These are phyloP conservation scores for Lagopus muta DNA, from an alignment of 2,113 vertebrate species.

Conservation along the genomic window DNA sequence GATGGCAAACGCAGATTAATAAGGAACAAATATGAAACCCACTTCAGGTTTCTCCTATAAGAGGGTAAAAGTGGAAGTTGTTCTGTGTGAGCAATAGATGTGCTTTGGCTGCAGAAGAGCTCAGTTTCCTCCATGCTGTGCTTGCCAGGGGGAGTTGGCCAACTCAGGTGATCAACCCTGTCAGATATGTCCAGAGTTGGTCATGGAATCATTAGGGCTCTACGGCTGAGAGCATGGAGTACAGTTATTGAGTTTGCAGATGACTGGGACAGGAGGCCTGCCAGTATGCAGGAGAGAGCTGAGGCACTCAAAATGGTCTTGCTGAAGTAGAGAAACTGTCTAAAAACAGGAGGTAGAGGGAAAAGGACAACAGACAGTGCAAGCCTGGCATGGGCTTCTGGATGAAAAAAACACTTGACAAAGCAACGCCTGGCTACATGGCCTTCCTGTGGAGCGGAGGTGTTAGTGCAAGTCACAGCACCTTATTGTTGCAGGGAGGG, in stretches of 20 bases:
- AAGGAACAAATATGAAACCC: not conserved
- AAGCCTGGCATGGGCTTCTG: not conserved
- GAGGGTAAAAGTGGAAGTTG: not conserved
- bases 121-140: not conserved
- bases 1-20: not conserved
- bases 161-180: fast-evolving
- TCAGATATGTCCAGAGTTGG: not conserved
- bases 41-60: not conserved
- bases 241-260: not conserved
- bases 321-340: not conserved
- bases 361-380: not conserved
- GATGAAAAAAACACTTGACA: not conserved
- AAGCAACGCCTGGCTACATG: not conserved
- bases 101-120: not conserved
- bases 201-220: not conserved
- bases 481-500: not conserved
- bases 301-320: not conserved
- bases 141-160: not conserved
- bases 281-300: not conserved
- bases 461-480: not conserved
- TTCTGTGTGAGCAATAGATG: not conserved
- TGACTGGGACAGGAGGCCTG: not conserved
- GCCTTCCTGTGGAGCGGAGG: not conserved
- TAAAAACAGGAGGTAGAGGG: not conserved
- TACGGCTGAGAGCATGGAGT: not conserved